Evolutionary conservation across 2,113 vertebrate genomes (phyloP), one percentile per base, ranked within the genome.

Genomic region (Tychaedon coryphoeus): DNA sequence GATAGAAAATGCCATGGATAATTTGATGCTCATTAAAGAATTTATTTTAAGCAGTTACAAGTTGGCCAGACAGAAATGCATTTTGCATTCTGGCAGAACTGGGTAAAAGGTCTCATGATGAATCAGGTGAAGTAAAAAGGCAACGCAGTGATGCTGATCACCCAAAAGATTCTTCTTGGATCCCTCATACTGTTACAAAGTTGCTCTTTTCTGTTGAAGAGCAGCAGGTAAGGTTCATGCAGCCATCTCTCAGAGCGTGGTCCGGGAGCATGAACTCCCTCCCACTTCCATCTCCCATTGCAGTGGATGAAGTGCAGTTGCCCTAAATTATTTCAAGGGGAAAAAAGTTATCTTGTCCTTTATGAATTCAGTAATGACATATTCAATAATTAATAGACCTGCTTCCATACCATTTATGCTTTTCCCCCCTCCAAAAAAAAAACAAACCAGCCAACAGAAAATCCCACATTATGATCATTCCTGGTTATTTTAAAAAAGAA

Each of bases 161-260:
- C 10, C 31, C 11, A 57, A 69, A 73, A 5, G 23, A 70, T 66
- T 58, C 33, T 40, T 62, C 31, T 45, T 66, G 33, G 48, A 85
- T 50, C 11, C 10, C 40, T 74, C 38, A 40, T 47, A 48, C 6
- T 40, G 12, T 53, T 38, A 71, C 23, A 61, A 53, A 48, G 25
- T 56, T 60, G 1, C 29, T 60, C 36, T 40, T 19, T 84, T 88
- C 54, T 66, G 9, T 29, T 23, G 50, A 72, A 76, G 11, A 17
- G 9, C 53, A 65, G 18, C 0, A 1, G 6, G 1, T 19, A 23
- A 62, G 8, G n/a, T 56, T 72, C 29, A 26, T 45, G 51, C 14
- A 66, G 33, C 23, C 15, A 2, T 31, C 5, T 43, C 54, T 48
- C 62, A 11, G 5, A 54, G 20, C 25, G 24, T 1, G 1, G 22